A percentile compares a stretch with the other conserved stretches of the same genome.
Conservation (phyloP, 2,797 vertebrate genomes). For the Crocidura indochinensis region DNA sequence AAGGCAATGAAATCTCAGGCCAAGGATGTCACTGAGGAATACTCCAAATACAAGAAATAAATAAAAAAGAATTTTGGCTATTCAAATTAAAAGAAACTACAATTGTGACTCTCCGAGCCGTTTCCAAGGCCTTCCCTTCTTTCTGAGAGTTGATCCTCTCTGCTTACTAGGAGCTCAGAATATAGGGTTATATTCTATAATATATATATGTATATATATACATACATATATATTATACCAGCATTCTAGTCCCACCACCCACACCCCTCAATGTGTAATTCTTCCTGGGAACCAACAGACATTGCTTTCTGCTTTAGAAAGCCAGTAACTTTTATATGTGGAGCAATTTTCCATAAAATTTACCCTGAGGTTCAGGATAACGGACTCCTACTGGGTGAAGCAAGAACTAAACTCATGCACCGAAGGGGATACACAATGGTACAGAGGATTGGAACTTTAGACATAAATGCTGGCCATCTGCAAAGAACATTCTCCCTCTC, state of each 20-base stretch:
- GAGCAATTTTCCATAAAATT: constrained; percentile 52
- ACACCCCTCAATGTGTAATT: neutral
- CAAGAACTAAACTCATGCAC: constrained; percentile 25
- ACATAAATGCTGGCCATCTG: neutral
- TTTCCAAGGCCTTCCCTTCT: neutral
- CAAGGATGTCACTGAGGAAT: too few relatives aligned
- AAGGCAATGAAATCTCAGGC: too few relatives aligned
- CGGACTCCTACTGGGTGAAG: constrained; percentile 30
- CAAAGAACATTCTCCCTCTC: neutral
- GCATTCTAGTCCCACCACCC: too few relatives aligned
- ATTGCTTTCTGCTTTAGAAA: constrained; percentile 12
- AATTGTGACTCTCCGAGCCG: neutral
- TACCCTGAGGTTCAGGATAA: constrained; percentile 50
- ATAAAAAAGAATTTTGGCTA: too few relatives aligned
- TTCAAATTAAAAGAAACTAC: too few relatives aligned
- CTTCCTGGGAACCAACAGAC: neutral
- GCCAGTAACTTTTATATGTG: neutral
- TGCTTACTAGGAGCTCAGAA: neutral
- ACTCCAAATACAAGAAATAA: too few relatives aligned
- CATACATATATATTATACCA: too few relatives aligned
- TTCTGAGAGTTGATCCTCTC: neutral
- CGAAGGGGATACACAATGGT: constrained; percentile 36
- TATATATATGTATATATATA: too few relatives aligned
- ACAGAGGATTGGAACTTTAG: constrained; percentile 27
- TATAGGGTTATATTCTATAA: too few relatives aligned